Conservation (phyloP, 1,140 invertebrate species). For the Drosophila nigrodunni region DNA sequence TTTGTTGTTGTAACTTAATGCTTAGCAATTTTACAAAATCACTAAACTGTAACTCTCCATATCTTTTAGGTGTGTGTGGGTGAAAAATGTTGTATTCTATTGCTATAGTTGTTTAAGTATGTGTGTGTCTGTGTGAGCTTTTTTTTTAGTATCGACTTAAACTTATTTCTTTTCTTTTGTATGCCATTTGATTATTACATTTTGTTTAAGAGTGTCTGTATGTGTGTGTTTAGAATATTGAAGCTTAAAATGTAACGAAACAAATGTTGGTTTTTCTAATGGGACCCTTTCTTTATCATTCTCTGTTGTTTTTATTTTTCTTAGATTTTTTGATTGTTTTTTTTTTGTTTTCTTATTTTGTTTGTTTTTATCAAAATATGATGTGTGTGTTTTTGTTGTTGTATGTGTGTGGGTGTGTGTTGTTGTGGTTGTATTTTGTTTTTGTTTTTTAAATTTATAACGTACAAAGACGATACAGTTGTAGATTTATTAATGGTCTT, state of each 20-base stretch:
- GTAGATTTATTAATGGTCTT: slow-evolving; percentile 27
- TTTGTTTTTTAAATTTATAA: slow-evolving; percentile 76
- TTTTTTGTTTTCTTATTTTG: slow-evolving; percentile 28
- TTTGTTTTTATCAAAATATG: slow-evolving; percentile 75
- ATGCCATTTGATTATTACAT: slow-evolving; percentile 74
- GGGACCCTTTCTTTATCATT: slow-evolving; percentile 34
- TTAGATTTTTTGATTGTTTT: slow-evolving; percentile 17
- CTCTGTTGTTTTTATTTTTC: slow-evolving; percentile 22
- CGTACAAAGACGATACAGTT: slow-evolving; percentile 73
- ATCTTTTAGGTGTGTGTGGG: neutral
- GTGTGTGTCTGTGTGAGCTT: slow-evolving; percentile 35
- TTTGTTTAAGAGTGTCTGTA: slow-evolving; percentile 37
- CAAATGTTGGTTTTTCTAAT: slow-evolving; percentile 63
- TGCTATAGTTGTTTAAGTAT: slow-evolving; percentile 46
- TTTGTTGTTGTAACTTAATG: slow-evolving; percentile 52
- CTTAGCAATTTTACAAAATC: slow-evolving; percentile 68
- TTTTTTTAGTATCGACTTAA: slow-evolving; percentile 55
- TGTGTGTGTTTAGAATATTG: slow-evolving; percentile 49
- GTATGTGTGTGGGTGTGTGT: slow-evolving; percentile 46
- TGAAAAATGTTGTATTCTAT: slow-evolving; percentile 41
- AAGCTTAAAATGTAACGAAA: slow-evolving; percentile 74
- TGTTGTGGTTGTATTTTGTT: slow-evolving; percentile 42
- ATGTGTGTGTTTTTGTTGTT: slow-evolving; percentile 70
- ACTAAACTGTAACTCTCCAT: slow-evolving; percentile 44
- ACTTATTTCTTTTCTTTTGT: slow-evolving; percentile 53